phyloP scores from a whole-genome alignment of 92 coral and sea anemone species.

The Umimayanthus chanpuru region DNA sequence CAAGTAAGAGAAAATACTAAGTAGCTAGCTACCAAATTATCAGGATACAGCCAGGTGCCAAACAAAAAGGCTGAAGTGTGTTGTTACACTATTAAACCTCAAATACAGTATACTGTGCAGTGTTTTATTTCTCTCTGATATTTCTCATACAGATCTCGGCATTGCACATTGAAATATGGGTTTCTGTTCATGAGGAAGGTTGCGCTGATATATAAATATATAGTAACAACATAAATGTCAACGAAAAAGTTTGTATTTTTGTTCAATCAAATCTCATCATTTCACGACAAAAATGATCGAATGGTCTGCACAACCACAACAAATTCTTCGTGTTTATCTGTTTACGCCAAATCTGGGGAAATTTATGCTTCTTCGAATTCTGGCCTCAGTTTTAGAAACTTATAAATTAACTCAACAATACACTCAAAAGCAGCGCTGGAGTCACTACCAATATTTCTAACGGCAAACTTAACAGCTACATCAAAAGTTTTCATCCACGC shows the following conservation, averaged over 20 bases:
- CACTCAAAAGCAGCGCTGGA: not conserved
- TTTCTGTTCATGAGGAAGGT: not conserved
- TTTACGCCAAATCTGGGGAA: not conserved
- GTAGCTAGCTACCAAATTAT: not conserved
- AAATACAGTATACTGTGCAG: not conserved
- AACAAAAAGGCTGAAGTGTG: not conserved
- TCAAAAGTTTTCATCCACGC: not conserved
- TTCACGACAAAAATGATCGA: not conserved
- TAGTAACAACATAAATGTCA: too few relatives aligned
- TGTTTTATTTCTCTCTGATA: not conserved
- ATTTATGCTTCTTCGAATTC: not conserved
- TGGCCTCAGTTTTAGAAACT: not conserved
- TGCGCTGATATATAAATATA: too few relatives aligned
- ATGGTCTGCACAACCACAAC: not conserved
- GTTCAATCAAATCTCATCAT: constrained; percentile 21
- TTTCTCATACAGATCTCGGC: not conserved
- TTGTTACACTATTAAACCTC: not conserved
- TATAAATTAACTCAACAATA: not conserved
- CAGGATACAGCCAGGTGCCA: not conserved
- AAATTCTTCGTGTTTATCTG: constrained; percentile 32
- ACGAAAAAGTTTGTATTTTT: not conserved
- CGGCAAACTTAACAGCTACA: not conserved
- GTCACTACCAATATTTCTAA: not conserved
- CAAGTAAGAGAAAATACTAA: too few relatives aligned
- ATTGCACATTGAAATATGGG: not conserved